Conservation (phyloP, 2,888 invertebrate species). For the Peribatodes rhomboidaria region DNA sequence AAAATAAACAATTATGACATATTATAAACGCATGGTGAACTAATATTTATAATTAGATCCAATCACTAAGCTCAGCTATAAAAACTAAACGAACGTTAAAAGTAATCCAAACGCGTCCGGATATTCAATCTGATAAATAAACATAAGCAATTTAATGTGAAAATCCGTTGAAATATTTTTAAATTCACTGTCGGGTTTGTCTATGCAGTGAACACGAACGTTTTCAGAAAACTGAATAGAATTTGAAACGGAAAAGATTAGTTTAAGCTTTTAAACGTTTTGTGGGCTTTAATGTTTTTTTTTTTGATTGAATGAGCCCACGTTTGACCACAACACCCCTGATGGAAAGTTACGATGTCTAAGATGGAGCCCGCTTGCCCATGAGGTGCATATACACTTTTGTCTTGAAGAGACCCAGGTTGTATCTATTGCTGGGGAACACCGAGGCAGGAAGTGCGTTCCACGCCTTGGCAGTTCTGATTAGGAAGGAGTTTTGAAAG, state of each 20-base stretch:
- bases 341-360: too few relatives aligned
- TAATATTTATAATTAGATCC: conserved; percentile 22
- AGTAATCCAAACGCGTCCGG: conserved; percentile 27
- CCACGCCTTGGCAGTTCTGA: too few relatives aligned
- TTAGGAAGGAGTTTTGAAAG: too few relatives aligned
- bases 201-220: conserved; percentile 22
- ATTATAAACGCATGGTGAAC: not conserved
- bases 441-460: too few relatives aligned
- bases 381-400: too few relatives aligned
- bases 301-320: too few relatives aligned
- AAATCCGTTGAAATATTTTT: conserved; percentile 28
- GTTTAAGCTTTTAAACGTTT: conserved; percentile 12
- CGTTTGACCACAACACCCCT: too few relatives aligned
- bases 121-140: conserved; percentile 33
- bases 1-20: not conserved
- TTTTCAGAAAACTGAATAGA: conserved; percentile 14
- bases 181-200: conserved; percentile 25
- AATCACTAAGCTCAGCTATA: conserved; percentile 11
- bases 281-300: not conserved
- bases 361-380: too few relatives aligned
- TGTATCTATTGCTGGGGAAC: too few relatives aligned
- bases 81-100: conserved; percentile 19
- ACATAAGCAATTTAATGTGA: conserved; percentile 21
- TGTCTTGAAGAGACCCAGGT: too few relatives aligned
- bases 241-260: conserved; percentile 11